Conservation (phyloP, 2,113 vertebrate species). For the Callocephalon fimbriatum region DNA sequence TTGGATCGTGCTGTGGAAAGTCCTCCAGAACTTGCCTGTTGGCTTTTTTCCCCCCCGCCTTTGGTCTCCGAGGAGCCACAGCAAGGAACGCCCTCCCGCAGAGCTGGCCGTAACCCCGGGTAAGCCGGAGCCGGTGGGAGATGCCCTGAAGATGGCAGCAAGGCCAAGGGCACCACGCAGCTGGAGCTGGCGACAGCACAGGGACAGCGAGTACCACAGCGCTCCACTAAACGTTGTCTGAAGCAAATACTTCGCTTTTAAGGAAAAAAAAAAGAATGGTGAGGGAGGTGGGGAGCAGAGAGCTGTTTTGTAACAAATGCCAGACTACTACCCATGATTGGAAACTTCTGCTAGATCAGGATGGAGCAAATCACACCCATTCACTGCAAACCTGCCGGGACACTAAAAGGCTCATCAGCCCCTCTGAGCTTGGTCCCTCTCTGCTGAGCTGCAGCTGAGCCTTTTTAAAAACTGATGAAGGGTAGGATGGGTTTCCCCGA, state of each 20-base stretch:
- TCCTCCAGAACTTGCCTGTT: conserved; percentile 20
- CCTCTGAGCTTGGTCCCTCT: neutral
- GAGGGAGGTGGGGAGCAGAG: accelerated
- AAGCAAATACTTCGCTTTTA: neutral
- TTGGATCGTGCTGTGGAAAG: conserved; percentile 51
- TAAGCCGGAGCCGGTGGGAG: neutral
- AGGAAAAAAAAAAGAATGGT: neutral
- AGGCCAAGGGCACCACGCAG: neutral
- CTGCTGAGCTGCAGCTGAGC: neutral
- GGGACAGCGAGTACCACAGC: neutral
- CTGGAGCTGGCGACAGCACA: neutral
- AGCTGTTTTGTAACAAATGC: neutral
- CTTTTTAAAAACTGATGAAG: neutral
- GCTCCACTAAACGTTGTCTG: neutral
- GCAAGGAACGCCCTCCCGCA: neutral
- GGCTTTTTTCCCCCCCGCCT: neutral
- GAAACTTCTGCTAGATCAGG: neutral
- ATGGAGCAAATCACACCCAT: neutral
- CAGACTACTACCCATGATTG: neutral
- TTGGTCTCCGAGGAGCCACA: neutral
- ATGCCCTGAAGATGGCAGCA: conserved; percentile 37
- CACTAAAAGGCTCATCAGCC: neutral
- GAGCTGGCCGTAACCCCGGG: neutral
- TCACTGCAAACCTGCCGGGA: neutral
- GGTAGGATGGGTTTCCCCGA: accelerated